A percentile compares a stretch with the other conserved stretches of the same genome.
phyloP scores from a whole-genome alignment of 2,797 vertebrate species.

The Oreortyx pictus region DNA sequence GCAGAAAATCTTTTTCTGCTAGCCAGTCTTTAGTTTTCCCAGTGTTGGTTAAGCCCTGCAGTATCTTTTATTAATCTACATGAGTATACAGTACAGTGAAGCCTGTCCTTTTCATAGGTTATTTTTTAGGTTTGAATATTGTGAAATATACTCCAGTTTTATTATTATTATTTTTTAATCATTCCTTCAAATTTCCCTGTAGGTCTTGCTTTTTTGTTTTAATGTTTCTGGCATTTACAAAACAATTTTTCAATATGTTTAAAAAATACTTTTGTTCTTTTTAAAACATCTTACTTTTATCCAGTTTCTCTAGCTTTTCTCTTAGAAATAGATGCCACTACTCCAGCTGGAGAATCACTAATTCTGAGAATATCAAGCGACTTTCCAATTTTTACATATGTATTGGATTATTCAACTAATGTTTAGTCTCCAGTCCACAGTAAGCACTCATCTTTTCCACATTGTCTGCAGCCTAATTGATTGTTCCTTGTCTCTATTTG shows the following conservation, averaged over 20 bases:
- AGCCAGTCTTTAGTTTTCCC: not conserved
- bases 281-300: not conserved
- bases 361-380: not conserved
- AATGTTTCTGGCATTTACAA: not conserved
- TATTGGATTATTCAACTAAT: not conserved
- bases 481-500: not conserved
- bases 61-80: not conserved
- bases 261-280: not conserved
- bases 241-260: not conserved
- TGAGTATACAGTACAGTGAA: not conserved
- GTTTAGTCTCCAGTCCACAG: not conserved
- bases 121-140: not conserved
- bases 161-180: not conserved
- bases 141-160: not conserved
- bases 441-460: not conserved
- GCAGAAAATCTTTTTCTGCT: not conserved
- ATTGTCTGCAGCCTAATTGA: not conserved
- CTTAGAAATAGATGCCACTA: not conserved
- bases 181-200: not conserved
- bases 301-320: not conserved
- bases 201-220: not conserved
- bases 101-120: not conserved
- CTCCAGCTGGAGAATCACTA: not conserved
- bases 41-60: not conserved
- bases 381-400: not conserved